Conservation (phyloP, 2,888 invertebrate species). For the Nysson spinosus region DNA sequence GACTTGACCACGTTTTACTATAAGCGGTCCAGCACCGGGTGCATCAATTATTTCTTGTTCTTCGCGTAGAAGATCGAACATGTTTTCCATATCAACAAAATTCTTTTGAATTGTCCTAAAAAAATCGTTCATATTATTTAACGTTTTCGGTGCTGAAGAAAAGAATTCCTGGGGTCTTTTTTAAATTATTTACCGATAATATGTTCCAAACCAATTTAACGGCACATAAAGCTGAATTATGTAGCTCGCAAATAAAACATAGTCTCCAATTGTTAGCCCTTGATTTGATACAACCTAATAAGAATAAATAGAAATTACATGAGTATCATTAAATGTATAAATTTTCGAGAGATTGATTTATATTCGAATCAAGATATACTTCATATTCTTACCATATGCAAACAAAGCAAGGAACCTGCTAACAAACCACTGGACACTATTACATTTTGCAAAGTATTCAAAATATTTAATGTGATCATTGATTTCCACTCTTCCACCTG, state of each 20-base stretch:
- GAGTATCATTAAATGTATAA: neutral
- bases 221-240: conserved; percentile 96
- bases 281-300: conserved; percentile 79
- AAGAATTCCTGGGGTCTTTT: too few relatives aligned
- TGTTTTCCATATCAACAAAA: conserved; percentile 99
- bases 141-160: neutral
- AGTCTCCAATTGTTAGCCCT: conserved; percentile 93
- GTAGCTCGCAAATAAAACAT: conserved; percentile 96
- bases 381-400: conserved; percentile 84
- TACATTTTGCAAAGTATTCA: conserved; percentile 94
- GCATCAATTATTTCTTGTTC: conserved; percentile 92
- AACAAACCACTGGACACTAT: conserved; percentile 92
- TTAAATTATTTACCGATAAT: conserved; percentile 88
- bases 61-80: conserved; percentile 96
- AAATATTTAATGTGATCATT: conserved; percentile 89
- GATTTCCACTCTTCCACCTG: conserved; percentile 96
- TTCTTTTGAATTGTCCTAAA: conserved; percentile 95
- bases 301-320: conserved; percentile 3
- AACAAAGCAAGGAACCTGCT: conserved; percentile 92
- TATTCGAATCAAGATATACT: neutral
- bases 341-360: neutral
- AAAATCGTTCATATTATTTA: conserved; percentile 2
- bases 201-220: conserved; percentile 98
- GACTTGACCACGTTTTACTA: conserved; percentile 85
- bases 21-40: conserved; percentile 86